Evolutionary conservation across 2,888 invertebrate species (phyloP).

Genomic region (Lasioglossum zephyrum): DNA sequence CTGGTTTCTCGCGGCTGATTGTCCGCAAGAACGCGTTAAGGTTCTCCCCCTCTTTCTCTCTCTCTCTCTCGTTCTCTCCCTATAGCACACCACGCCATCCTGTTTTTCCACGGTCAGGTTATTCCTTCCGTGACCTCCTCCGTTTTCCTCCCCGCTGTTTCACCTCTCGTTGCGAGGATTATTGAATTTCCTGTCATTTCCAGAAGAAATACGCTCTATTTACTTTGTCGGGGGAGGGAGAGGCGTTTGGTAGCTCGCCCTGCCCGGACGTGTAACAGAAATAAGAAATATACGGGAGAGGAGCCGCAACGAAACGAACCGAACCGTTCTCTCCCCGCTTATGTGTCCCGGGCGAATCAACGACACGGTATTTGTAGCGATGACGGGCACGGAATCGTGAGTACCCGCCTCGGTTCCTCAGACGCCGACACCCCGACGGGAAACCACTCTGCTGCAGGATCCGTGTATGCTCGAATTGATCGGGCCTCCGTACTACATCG

Average conservation of each 20-base stretch:
- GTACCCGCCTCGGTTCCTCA: conserved; percentile 12
- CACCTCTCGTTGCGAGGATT: conserved; percentile 78
- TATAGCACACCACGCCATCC: background rate
- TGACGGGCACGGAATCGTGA: conserved; percentile 50
- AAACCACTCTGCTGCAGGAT: background rate
- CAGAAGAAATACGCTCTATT: conserved; percentile 83
- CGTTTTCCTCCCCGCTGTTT: conserved; percentile 49
- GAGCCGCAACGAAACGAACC: conserved; percentile 61
- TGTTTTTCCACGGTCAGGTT: conserved; percentile 16
- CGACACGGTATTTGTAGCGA: conserved; percentile 51
- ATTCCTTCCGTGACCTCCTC: conserved; percentile 47
- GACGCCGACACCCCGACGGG: background rate
- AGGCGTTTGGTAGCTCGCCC: conserved; percentile 57
- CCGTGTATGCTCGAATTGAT: background rate
- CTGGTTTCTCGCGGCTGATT: conserved; percentile 39
- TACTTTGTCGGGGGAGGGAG: conserved; percentile 68
- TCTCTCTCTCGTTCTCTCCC: conserved; percentile 8
- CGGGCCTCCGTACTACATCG: background rate
- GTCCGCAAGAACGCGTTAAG: conserved; percentile 39
- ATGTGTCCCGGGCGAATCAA: conserved; percentile 52
- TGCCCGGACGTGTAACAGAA: conserved; percentile 67
- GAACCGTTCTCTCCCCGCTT: conserved; percentile 42
- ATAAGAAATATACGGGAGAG: conserved; percentile 68
- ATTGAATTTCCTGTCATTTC: conserved; percentile 83
- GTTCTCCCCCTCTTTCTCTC: conserved; percentile 7